Conservation (phyloP, 2,888 invertebrate species). For the Drosophila birchii region DNA sequence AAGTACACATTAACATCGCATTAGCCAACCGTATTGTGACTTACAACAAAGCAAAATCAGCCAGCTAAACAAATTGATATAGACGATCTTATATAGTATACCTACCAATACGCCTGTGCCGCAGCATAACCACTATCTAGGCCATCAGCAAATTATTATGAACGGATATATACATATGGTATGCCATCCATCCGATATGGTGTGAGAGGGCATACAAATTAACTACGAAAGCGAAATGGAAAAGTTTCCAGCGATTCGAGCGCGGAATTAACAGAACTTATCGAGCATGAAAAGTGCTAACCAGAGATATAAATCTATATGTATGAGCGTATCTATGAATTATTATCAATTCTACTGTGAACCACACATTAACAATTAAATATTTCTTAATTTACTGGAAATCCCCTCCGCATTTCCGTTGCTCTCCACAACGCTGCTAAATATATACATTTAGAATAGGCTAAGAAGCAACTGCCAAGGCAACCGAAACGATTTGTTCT, state of each 20-base stretch:
- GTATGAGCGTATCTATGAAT: slow-evolving; percentile 17
- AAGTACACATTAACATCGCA: slow-evolving; percentile 44
- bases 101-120: slow-evolving; percentile 66
- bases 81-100: slow-evolving; percentile 41
- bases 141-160: slow-evolving; percentile 71
- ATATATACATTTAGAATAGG: slow-evolving; percentile 17
- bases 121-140: slow-evolving; percentile 59
- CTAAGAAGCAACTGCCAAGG: slow-evolving; percentile 43
- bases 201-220: slow-evolving; percentile 21
- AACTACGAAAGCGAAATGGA: slow-evolving; percentile 45
- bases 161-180: slow-evolving; percentile 27
- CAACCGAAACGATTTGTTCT: slow-evolving; percentile 14
- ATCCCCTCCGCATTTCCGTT: slow-evolving; percentile 13
- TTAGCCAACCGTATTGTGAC: slow-evolving; percentile 79
- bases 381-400: slow-evolving; percentile 18
- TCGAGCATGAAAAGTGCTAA: slow-evolving; percentile 44
- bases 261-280: slow-evolving; percentile 52
- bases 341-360: slow-evolving; percentile 36
- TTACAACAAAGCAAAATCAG: slow-evolving; percentile 57
- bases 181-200: slow-evolving; percentile 32
- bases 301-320: slow-evolving; percentile 18
- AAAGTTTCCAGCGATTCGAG: slow-evolving; percentile 41
- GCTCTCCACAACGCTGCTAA: slow-evolving; percentile 10
- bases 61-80: slow-evolving; percentile 38
- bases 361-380: slow-evolving; percentile 20